phyloP scores from a whole-genome alignment of 2,113 vertebrate genomes.

The Phylloscopus trochilus region DNA sequence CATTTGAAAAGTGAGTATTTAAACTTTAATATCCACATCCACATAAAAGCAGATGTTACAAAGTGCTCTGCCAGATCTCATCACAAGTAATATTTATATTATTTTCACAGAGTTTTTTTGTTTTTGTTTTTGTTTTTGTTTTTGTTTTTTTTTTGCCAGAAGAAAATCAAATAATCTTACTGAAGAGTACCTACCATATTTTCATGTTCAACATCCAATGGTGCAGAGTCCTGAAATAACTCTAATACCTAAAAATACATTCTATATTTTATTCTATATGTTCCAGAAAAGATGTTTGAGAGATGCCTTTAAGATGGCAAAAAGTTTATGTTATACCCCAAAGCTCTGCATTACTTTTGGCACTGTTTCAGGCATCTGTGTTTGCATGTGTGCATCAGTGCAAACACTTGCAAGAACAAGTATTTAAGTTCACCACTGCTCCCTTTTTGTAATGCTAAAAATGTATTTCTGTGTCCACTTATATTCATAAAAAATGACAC shows the following conservation, averaged over 20 bases:
- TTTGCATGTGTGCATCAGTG: background rate
- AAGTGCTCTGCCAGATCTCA: background rate
- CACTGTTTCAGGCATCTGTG: rapidly evolving
- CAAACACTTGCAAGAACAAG: background rate
- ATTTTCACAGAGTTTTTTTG: background rate
- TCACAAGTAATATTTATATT: background rate
- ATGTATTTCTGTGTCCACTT: background rate
- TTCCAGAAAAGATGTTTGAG: background rate
- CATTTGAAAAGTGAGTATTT: background rate
- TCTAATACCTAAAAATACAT: background rate
- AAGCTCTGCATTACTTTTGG: background rate
- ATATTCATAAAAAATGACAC: background rate
- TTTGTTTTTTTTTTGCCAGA: background rate
- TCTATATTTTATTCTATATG: background rate
- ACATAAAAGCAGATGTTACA: background rate
- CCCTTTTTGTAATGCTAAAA: background rate
- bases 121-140: too few species aligned
- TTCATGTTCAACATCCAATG: background rate
- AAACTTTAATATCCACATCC: background rate
- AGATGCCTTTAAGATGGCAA: background rate
- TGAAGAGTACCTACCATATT: constrained; percentile 30
- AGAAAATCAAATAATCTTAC: background rate
- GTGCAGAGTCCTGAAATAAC: background rate
- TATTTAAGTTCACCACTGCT: background rate
- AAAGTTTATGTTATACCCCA: background rate